Evolutionary conservation across 1,140 invertebrate species (phyloP).

Genomic region (Metaphire vulgaris): DNA sequence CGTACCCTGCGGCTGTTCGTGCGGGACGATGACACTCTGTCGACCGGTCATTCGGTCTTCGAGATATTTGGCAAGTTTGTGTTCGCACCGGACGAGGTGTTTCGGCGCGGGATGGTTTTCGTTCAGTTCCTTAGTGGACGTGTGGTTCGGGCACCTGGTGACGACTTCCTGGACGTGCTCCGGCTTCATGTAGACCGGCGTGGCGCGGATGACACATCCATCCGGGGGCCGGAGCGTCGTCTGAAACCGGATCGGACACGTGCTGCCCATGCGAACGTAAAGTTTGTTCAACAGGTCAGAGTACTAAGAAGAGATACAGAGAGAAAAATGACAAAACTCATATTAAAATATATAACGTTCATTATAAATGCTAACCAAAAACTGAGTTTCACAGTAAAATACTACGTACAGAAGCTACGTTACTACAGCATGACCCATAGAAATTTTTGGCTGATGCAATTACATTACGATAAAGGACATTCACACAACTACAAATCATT

Average conservation of each 20-base stretch:
- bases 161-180: slow-evolving; percentile 58
- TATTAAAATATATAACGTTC: too few species aligned
- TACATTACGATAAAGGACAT: too few species aligned
- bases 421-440: too few species aligned
- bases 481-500: too few species aligned
- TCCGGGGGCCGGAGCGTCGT: slow-evolving; percentile 35
- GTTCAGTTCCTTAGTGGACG: slow-evolving; percentile 43
- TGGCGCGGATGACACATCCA: slow-evolving; percentile 53
- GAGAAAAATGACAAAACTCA: too few species aligned
- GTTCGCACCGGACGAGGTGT: slow-evolving; percentile 58
- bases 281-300: slow-evolving; percentile 57
- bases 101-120: slow-evolving; percentile 40
- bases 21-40: slow-evolving; percentile 58
- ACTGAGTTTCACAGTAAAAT: too few species aligned
- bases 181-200: slow-evolving; percentile 57
- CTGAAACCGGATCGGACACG: slow-evolving; percentile 55
- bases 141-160: slow-evolving; percentile 58
- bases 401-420: too few species aligned
- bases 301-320: slow-evolving; percentile 53
- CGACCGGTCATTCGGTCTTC: slow-evolving; percentile 53
- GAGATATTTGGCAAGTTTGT: slow-evolving; percentile 53
- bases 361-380: too few species aligned
- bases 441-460: too few species aligned
- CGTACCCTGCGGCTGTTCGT: slow-evolving; percentile 41
- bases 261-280: slow-evolving; percentile 59